Base-by-base conservation (phyloP, 2,888 invertebrate species). In the Orthosia cruda region DNA sequence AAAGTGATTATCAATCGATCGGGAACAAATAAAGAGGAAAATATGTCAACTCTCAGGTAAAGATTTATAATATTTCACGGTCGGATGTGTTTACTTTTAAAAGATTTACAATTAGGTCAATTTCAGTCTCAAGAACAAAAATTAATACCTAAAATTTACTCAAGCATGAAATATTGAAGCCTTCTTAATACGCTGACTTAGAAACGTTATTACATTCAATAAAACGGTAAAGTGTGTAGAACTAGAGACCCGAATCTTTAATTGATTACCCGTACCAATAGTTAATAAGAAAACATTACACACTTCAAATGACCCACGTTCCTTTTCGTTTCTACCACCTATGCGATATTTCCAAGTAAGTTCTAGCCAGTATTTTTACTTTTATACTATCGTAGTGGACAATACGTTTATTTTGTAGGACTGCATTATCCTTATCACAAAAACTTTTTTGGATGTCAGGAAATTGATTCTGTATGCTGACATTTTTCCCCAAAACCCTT, bases 391-490 rank as follows among this genome's bases (percentile, higher is more conserved):
- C 32, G 59, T 68, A 76, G 55, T 71, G 32, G 20, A 50, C 63
- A 63, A 65, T 57, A 72, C 67, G 15, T 69, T 78, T 63, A 83
- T 71, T 83, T 80, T 76, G 69, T 55, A 40, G 7, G 20, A 62
- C 54, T 82, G 75, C 77, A 82, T 82, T 79, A 80, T 88, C 77
- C 80, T 84, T 88, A 76, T 82, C 85, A 74, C 65, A 76, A 71
- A 80, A 26, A 88, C 76, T 66, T 80, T 73, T 78, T 75, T 81
- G 75, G 66, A 75, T 82, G 71, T 57, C 88, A 88, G 88, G 87
- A 87, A 87, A 88, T 87, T 88, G 87, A 88, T 86, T 88, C 80
- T 77, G 75, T 79, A 62, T 82, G 70, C 65, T 86, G 88, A 71
- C 76, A 80, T 80, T 84, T 83, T 74, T 55, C 68, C 59, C 32